Evolutionary conservation across 2,797 vertebrate genomes (phyloP).

Genomic region (Ateles fusciceps): DNA sequence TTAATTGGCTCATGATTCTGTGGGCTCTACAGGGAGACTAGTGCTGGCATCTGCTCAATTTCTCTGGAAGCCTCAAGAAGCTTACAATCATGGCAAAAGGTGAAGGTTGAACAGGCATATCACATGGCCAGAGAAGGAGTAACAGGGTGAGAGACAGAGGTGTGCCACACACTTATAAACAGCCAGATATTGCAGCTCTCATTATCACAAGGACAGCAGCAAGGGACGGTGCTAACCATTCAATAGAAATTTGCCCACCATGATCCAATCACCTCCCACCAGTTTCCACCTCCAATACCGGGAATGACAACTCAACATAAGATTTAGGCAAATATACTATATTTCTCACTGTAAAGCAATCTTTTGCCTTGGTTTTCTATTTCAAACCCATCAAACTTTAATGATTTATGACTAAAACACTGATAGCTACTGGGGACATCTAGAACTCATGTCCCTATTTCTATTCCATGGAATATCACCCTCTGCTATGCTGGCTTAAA

Average conservation of each 20-base stretch:
- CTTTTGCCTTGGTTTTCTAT: not conserved
- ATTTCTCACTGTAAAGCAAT: not conserved
- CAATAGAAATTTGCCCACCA: not conserved
- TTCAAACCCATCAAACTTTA: not conserved
- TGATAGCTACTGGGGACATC: not conserved
- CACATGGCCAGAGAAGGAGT: not conserved
- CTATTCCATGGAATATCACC: not conserved
- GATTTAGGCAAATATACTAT: not conserved
- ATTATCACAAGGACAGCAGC: not conserved
- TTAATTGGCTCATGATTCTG: not conserved
- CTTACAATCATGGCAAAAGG: not conserved
- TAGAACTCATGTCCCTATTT: not conserved
- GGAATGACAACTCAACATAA: not conserved
- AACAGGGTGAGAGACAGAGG: not conserved
- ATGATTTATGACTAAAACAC: not conserved
- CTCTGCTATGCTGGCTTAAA: not conserved
- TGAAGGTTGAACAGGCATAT: not conserved
- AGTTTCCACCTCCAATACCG: not conserved
- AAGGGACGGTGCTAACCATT: not conserved
- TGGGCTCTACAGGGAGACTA: not conserved
- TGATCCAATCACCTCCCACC: not conserved
- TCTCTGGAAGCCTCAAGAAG: not conserved
- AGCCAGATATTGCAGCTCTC: not conserved
- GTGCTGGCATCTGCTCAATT: not conserved
- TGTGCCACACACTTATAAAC: not conserved